phyloP scores from a whole-genome alignment of 2,797 vertebrate genomes.

The Phataginus tetradactyla region DNA sequence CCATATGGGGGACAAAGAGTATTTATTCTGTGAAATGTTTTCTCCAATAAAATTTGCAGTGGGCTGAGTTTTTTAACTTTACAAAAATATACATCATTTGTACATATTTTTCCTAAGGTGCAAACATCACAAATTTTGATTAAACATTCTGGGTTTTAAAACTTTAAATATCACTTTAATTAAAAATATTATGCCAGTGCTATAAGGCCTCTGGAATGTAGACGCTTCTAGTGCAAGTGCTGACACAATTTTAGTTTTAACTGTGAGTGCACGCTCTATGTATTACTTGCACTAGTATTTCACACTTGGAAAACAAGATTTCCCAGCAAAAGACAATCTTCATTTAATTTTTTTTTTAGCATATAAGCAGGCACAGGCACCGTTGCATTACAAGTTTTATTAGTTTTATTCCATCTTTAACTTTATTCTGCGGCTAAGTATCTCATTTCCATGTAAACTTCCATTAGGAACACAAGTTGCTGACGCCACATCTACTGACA shows the following conservation, averaged over 20 bases:
- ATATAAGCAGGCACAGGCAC: slow-evolving; percentile 54
- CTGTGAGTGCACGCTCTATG: neutral
- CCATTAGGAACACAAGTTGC: slow-evolving; percentile 86
- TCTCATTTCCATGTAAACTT: slow-evolving; percentile 87
- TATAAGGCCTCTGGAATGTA: neutral
- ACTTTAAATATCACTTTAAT: slow-evolving; percentile 48
- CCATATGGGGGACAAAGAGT: slow-evolving; percentile 46
- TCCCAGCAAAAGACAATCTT: slow-evolving; percentile 69
- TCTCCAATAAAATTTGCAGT: slow-evolving; percentile 53
- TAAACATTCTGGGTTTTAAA: slow-evolving; percentile 37
- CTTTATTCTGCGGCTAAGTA: slow-evolving; percentile 84
- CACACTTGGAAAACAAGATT: slow-evolving; percentile 59
- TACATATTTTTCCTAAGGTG: neutral
- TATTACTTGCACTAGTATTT: neutral
- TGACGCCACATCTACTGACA: slow-evolving; percentile 87
- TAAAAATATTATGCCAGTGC: slow-evolving; percentile 32
- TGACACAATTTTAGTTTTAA: neutral
- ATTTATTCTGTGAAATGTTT: slow-evolving; percentile 65
- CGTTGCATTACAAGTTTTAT: slow-evolving; percentile 87
- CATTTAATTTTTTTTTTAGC: slow-evolving; percentile 35
- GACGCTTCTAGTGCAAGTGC: slow-evolving; percentile 32
- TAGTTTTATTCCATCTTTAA: slow-evolving; percentile 87
- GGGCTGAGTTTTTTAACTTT: slow-evolving; percentile 45
- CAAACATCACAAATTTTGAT: slow-evolving; percentile 26
- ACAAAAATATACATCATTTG: neutral